A percentile compares a stretch with the other conserved stretches of the same genome.
phyloP scores from a whole-genome alignment of 2,888 invertebrate species.

The Acleris sparsana region DNA sequence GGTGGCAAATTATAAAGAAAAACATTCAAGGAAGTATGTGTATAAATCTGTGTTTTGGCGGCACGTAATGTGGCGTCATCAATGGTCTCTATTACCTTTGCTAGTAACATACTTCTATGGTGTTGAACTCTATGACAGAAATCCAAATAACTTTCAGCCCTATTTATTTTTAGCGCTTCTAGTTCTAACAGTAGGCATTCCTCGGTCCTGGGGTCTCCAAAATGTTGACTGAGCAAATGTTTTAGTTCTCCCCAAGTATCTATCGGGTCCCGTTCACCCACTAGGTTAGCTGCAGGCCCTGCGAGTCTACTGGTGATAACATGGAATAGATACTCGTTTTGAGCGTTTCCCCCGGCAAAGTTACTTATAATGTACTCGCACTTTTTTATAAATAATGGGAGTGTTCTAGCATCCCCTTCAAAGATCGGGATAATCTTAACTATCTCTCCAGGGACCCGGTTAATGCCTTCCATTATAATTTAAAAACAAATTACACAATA shows the following conservation, averaged over 20 bases:
- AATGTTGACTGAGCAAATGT: conserved; percentile 28
- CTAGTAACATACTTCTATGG: conserved; percentile 30
- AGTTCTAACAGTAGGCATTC: conserved; percentile 36
- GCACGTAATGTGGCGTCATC: not conserved
- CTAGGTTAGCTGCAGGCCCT: conserved; percentile 35
- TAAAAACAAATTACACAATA: not conserved
- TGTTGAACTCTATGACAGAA: conserved; percentile 39
- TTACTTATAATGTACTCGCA: conserved; percentile 29
- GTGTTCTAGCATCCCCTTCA: not conserved
- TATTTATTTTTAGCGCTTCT: conserved; percentile 31
- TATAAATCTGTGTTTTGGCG: conserved; percentile 31
- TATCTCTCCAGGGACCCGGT: not conserved
- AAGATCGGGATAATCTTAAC: conserved; percentile 1
- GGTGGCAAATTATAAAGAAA: conserved; percentile 38
- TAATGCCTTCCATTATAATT: conserved; percentile 6
- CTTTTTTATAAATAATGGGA: conserved; percentile 32
- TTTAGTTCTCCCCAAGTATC: conserved; percentile 32
- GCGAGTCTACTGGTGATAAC: conserved; percentile 36
- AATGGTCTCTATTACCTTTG: conserved; percentile 33
- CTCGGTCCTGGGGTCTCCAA: conserved; percentile 38
- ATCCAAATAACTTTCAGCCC: conserved; percentile 37
- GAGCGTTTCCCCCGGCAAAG: conserved; percentile 13
- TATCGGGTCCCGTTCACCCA: conserved; percentile 36
- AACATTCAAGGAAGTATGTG: conserved; percentile 32
- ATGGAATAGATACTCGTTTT: conserved; percentile 38